Base-by-base conservation (phyloP, 2,888 invertebrate genomes). In the Pammene aurita region DNA sequence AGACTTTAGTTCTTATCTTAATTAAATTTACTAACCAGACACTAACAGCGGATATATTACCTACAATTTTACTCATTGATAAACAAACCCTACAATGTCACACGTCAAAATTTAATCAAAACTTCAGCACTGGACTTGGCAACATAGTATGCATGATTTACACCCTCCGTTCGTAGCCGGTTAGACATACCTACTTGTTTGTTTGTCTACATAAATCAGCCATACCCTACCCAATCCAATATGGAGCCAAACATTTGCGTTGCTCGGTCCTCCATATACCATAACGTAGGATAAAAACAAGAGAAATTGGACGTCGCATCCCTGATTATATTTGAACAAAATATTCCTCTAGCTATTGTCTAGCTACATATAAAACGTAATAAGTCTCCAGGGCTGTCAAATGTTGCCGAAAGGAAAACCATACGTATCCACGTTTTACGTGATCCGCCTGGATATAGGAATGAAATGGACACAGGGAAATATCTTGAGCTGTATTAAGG, bases 301-400 rank as follows among this genome's bases (percentile, higher is more conserved):
- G 84, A 88, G 84, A 84, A 84, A 83, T 91, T 89, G 88, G 85
- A 76, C 78, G 78, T 82, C 83, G 79, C 83, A 83, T 86, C 87
- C 88, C 83, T 90, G 92, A 92, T 92, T 92, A 92, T 92, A 90
- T 92, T 92, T 92, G 92, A 80, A 85, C 89, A 90, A 86, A 86
- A 90, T 91, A 91, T 91, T 88, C 83, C 81, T 81, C 80, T 83
- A 82, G 85, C 83, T n/a, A n/a, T n/a, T n/a, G 7, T 54, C 84
- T 84, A 83, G 42, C 42, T 26, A n/a, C 88, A 89, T 91, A 90
- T 88, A 91, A 86, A 89, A 85, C 82, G 84, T 92, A 91, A 92
- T 90, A 92, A 87, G 92, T 89, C 92, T 90, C 90, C 84, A 73
- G 91, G 89, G 91, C 84, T 84, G 82, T 77, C 85, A 86, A 89